These are phyloP conservation scores for Embidobia sp. DNA, from an alignment of 2,888 invertebrate genomes.

Conservation along the genomic window DNA sequence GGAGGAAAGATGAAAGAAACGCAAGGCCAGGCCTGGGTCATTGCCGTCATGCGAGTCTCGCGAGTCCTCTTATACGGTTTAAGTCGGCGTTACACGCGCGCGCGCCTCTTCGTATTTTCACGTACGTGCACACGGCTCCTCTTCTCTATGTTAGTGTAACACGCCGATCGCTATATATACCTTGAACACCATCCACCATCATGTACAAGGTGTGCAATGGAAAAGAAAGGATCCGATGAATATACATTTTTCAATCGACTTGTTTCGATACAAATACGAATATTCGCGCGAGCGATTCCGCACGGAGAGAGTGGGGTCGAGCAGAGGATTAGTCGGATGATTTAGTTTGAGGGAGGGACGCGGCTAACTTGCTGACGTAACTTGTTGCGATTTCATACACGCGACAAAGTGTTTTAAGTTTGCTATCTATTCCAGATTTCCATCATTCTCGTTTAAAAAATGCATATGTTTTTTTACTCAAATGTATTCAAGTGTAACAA, in stretches of 20 bases:
- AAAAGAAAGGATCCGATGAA: conserved; percentile 49
- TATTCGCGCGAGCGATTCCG: conserved; percentile 4
- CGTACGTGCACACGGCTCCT: conserved; percentile 24
- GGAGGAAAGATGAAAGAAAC: conserved; percentile 76
- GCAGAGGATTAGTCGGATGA: conserved; percentile 15
- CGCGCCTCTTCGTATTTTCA: conserved; percentile 39
- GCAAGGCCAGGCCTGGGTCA: conserved; percentile 76
- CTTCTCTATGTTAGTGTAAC: conserved; percentile 57
- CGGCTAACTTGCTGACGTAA: conserved; percentile 7
- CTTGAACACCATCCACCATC: conserved; percentile 55
- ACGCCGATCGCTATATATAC: conserved; percentile 61
- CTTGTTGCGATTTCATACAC: conserved; percentile 12
- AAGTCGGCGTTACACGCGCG: conserved; percentile 44
- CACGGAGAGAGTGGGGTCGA: neutral
- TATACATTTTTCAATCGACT: conserved; percentile 52
- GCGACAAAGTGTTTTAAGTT: too few relatives aligned
- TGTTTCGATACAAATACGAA: conserved; percentile 36
- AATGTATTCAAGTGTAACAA: too few relatives aligned
- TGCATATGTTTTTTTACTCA: too few relatives aligned
- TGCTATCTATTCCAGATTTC: too few relatives aligned
- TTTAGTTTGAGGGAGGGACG: conserved; percentile 2
- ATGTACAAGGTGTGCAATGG: conserved; percentile 59
- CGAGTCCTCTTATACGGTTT: conserved; percentile 65
- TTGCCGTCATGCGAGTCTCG: conserved; percentile 74
- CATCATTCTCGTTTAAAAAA: too few relatives aligned